Evolutionary conservation across 2,888 invertebrate genomes (phyloP).

Genomic region (Yponomeuta cagnagella): DNA sequence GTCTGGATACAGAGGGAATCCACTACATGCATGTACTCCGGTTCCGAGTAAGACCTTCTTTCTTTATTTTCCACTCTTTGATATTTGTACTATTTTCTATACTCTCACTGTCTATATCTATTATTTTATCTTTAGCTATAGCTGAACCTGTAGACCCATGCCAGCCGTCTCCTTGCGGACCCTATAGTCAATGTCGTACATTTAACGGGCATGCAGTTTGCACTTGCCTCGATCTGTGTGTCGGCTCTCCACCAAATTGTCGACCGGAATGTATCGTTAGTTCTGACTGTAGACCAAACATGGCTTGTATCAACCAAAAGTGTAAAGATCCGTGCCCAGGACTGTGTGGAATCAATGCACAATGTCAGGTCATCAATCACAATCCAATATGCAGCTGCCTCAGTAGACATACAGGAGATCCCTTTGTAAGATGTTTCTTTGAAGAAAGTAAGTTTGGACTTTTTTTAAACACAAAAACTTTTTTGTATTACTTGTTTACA

Average conservation of each 20-base stretch:
- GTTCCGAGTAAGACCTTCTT: constrained; percentile 75
- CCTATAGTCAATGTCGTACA: constrained; percentile 84
- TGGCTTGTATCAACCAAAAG: constrained; percentile 86
- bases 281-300: constrained; percentile 84
- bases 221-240: constrained; percentile 82
- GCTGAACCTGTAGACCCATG: constrained; percentile 79
- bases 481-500: no score
- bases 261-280: constrained; percentile 86
- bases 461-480: constrained; percentile 2
- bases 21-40: constrained; percentile 79
- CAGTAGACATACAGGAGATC: constrained; percentile 82
- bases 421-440: constrained; percentile 81
- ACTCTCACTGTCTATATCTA: constrained; percentile 33
- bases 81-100: constrained; percentile 34
- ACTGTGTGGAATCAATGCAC: constrained; percentile 84
- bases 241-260: constrained; percentile 85
- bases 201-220: constrained; percentile 84
- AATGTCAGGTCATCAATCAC: constrained; percentile 87
- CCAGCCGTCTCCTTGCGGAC: constrained; percentile 85
- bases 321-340: constrained; percentile 86
- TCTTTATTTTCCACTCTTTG: constrained; percentile 40
- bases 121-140: constrained; percentile 52
- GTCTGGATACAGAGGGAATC: constrained; percentile 82
- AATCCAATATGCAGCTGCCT: constrained; percentile 87
- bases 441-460: constrained; percentile 77